phyloP scores from a whole-genome alignment of 2,888 invertebrate genomes.

The Dicyrtomina minuta region DNA sequence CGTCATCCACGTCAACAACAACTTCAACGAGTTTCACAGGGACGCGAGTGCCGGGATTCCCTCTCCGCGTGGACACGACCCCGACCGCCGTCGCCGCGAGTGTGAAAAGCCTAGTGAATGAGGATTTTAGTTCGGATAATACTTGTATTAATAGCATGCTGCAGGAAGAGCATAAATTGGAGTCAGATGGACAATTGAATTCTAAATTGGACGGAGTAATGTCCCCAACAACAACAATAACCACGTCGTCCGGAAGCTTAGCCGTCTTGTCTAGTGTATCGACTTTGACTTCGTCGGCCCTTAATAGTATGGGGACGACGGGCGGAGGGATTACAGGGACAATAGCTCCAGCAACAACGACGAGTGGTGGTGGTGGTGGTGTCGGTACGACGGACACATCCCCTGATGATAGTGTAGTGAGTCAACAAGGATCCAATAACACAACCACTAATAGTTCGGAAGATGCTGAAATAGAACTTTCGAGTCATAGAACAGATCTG shows the following conservation, averaged over 20 bases:
- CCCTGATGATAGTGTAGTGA: slow-evolving; percentile 40
- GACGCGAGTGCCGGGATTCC: slow-evolving; percentile 70
- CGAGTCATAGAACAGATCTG: slow-evolving; percentile 2
- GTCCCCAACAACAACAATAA: not conserved
- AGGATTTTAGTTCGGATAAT: not conserved
- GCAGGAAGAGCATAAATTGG: slow-evolving; percentile 15
- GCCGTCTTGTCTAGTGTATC: too few relatives aligned
- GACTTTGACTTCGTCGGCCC: not conserved
- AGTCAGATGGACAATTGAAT: slow-evolving; percentile 25
- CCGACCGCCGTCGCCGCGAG: not conserved
- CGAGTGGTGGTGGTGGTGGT: too few relatives aligned
- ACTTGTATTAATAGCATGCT: not conserved
- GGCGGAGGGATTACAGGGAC: not conserved
- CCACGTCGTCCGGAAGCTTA: not conserved
- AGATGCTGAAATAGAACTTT: slow-evolving; percentile 27
- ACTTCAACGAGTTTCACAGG: not conserved
- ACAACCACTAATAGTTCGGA: slow-evolving; percentile 34
- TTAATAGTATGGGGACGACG: not conserved
- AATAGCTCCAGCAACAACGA: not conserved
- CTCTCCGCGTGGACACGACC: slow-evolving; percentile 61
- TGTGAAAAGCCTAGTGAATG: slow-evolving; percentile 7
- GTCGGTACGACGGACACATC: slow-evolving; percentile 31
- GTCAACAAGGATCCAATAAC: slow-evolving; percentile 40
- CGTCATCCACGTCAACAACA: not conserved
- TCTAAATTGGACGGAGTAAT: slow-evolving; percentile 19